These are phyloP conservation scores for Pilophorus perplexus DNA, from an alignment of 2,888 invertebrate genomes.

Conservation along the genomic window DNA sequence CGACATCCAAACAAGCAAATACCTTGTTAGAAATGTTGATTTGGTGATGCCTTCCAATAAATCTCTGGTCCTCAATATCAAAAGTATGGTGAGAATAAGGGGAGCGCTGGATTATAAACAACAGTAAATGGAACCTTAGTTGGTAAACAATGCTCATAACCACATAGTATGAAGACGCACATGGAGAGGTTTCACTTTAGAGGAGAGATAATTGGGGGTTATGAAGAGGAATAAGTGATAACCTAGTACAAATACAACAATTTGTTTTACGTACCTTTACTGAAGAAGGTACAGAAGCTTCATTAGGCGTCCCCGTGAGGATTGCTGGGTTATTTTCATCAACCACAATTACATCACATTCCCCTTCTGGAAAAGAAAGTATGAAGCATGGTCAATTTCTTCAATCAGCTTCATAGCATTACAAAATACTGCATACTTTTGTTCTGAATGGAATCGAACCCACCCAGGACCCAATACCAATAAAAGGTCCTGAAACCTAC, in stretches of 20 bases:
- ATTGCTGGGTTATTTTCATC: constrained; percentile 84
- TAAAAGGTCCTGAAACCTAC: too few species aligned
- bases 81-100: constrained; percentile 47
- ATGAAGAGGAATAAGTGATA: too few species aligned
- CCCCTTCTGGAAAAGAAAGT: constrained; percentile 62
- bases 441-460: too few species aligned
- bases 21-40: constrained; percentile 47
- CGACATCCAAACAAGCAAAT: constrained; percentile 18
- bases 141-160: too few species aligned
- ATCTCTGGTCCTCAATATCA: constrained; percentile 48
- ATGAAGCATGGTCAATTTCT: not conserved
- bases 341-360: constrained; percentile 85
- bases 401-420: not conserved
- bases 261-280: too few species aligned
- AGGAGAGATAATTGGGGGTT: too few species aligned
- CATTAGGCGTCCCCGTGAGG: constrained; percentile 69
- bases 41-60: constrained; percentile 45
- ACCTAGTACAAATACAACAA: too few species aligned
- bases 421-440: too few species aligned
- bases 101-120: constrained; percentile 44
- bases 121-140: too few species aligned
- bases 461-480: too few species aligned
- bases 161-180: too few species aligned
- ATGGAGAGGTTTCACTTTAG: too few species aligned
- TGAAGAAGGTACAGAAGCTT: constrained; percentile 71